A percentile compares a stretch with the other conserved stretches of the same genome.
Evolutionary conservation across 1,140 invertebrate genomes (phyloP).

Genomic region (Drosophila athabasca): DNA sequence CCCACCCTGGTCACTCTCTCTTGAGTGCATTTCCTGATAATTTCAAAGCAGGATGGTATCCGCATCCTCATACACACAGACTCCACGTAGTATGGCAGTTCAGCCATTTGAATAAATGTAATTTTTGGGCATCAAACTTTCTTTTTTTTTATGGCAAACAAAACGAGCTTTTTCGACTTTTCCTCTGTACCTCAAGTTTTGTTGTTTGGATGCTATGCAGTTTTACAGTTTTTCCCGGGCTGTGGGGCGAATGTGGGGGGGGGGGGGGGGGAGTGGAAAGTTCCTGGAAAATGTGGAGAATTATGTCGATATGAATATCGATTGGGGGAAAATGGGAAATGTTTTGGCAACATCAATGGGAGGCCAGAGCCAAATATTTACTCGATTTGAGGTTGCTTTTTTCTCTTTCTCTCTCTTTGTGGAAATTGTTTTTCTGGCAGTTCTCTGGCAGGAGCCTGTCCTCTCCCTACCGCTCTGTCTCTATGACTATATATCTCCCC

Average conservation of each 20-base stretch:
- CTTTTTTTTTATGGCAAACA: slow-evolving; percentile 35
- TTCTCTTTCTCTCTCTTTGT: slow-evolving; percentile 34
- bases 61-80: slow-evolving; percentile 17
- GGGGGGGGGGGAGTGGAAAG: not conserved
- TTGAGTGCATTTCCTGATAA: slow-evolving; percentile 41
- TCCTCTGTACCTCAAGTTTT: no score
- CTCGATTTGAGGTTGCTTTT: slow-evolving; percentile 33
- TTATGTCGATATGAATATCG: slow-evolving; percentile 66
- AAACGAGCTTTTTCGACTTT: slow-evolving; percentile 13
- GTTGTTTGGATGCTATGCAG: no score
- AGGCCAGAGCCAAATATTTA: slow-evolving; percentile 63
- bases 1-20: slow-evolving; percentile 19
- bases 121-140: slow-evolving; percentile 37
- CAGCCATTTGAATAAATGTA: slow-evolving; percentile 57
- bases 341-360: slow-evolving; percentile 56
- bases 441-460: slow-evolving; percentile 42
- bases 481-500: slow-evolving; percentile 5
- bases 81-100: not conserved
- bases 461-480: slow-evolving; percentile 1
- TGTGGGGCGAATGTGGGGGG: not conserved
- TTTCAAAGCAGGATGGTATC: slow-evolving; percentile 42
- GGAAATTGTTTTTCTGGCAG: slow-evolving; percentile 74
- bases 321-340: slow-evolving; percentile 37
- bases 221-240: no score
- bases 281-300: slow-evolving; percentile 34